phyloP scores from a whole-genome alignment of 1,140 invertebrate species.

The Diachasma alloeum region DNA sequence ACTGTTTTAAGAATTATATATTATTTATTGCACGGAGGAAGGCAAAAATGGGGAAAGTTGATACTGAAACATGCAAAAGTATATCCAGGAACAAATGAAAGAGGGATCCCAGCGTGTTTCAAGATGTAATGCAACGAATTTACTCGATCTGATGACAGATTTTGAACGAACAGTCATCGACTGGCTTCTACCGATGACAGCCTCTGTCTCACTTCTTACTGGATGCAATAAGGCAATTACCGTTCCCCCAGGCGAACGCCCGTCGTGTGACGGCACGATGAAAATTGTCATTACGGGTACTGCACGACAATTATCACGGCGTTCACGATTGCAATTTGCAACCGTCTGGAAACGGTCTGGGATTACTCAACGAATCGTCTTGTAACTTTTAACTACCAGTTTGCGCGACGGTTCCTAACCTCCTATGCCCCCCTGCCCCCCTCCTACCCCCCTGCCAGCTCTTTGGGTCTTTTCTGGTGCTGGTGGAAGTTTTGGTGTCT shows the following conservation, averaged over 20 bases:
- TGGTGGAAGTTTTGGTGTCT: conserved; percentile 15
- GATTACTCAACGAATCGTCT: conserved; percentile 65
- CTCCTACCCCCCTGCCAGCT: background rate
- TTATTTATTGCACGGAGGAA: conserved; percentile 56
- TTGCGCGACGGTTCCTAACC: conserved; percentile 27
- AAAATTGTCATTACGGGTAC: conserved; percentile 63
- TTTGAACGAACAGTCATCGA: background rate
- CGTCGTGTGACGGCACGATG: conserved; percentile 56
- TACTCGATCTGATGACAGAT: background rate
- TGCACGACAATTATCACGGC: conserved; percentile 63
- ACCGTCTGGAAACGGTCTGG: conserved; percentile 61
- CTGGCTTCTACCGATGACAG: background rate
- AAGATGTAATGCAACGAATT: too few relatives aligned
- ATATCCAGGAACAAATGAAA: too few relatives aligned
- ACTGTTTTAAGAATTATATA: conserved; percentile 65
- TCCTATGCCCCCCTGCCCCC: conserved; percentile 8
- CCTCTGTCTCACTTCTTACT: conserved; percentile 6
- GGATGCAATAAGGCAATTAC: conserved; percentile 56
- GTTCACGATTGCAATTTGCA: conserved; percentile 64
- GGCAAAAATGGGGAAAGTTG: background rate
- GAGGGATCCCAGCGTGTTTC: too few relatives aligned
- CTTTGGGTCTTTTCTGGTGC: conserved; percentile 19
- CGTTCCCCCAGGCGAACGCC: conserved; percentile 1
- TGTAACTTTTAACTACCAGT: conserved; percentile 64
- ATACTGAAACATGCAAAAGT: background rate